Conservation (phyloP, 2,113 vertebrate species). For the Synodontis membranacea region DNA sequence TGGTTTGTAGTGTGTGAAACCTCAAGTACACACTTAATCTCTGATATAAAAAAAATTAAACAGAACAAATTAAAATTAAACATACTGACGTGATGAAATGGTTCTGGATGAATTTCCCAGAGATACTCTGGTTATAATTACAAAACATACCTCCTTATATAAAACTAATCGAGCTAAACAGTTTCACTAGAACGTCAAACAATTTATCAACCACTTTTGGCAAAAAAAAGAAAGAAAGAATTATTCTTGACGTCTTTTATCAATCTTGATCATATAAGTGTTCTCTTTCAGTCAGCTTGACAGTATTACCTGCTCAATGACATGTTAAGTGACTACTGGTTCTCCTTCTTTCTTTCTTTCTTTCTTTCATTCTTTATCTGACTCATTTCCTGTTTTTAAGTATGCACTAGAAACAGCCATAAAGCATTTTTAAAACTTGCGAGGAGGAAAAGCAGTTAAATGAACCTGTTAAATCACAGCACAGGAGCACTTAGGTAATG, state of each 20-base stretch:
- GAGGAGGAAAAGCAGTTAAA: constrained; percentile 40
- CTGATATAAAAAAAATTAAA: too few species aligned
- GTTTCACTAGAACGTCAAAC: not conserved
- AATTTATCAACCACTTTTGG: not conserved
- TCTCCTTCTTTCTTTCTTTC: not conserved
- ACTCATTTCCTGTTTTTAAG: constrained; percentile 52
- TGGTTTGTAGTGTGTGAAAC: not conserved
- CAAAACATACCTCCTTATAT: not conserved
- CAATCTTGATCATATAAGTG: too few species aligned
- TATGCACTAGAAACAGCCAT: constrained; percentile 46
- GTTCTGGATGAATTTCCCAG: not conserved
- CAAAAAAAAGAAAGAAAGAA: not conserved
- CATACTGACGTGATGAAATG: not conserved
- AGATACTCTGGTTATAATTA: not conserved
- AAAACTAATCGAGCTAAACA: not conserved
- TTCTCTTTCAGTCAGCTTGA: constrained; percentile 38
- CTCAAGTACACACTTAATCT: too few species aligned
- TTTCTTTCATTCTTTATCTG: not conserved
- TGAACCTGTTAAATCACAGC: constrained; percentile 61
- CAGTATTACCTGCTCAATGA: constrained; percentile 53
- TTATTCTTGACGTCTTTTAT: not conserved
- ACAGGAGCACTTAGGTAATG: constrained; percentile 64
- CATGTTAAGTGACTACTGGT: constrained; percentile 57
- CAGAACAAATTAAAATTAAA: not conserved
- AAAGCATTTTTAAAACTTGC: constrained; percentile 51